phyloP scores from a whole-genome alignment of 2,797 vertebrate species.

The Remorina albescens region DNA sequence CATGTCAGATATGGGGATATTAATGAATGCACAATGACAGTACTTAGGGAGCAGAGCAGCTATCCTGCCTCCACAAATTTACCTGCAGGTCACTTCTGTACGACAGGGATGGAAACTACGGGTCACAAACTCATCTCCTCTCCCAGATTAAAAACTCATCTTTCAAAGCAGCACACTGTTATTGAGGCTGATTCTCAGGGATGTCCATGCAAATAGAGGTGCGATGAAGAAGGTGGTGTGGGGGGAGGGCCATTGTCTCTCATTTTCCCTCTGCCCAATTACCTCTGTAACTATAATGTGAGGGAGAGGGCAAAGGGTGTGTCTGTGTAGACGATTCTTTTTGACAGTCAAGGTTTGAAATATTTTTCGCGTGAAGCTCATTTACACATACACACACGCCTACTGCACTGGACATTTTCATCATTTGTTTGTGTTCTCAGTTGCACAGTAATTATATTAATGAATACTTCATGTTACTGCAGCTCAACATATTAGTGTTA shows the following conservation, averaged over 20 bases:
- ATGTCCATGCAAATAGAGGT: slow-evolving; percentile 92
- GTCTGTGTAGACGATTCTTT: slow-evolving; percentile 52
- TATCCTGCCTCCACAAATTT: slow-evolving; percentile 89
- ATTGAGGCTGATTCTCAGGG: slow-evolving; percentile 87
- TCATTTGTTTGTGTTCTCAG: background rate
- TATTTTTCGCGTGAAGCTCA: slow-evolving; percentile 19
- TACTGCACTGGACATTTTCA: background rate
- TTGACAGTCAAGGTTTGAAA: slow-evolving; percentile 48
- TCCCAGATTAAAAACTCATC: slow-evolving; percentile 97
- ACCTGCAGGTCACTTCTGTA: slow-evolving; percentile 86
- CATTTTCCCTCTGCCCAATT: slow-evolving; percentile 86
- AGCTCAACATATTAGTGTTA: background rate
- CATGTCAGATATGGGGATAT: slow-evolving; percentile 86
- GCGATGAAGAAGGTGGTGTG: slow-evolving; percentile 69
- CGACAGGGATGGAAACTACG: slow-evolving; percentile 77
- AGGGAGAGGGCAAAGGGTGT: slow-evolving; percentile 55
- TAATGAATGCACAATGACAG: slow-evolving; percentile 90
- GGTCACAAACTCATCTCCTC: slow-evolving; percentile 95
- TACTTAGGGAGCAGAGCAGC: slow-evolving; percentile 81
- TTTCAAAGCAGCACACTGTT: slow-evolving; percentile 86
- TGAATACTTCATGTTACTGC: background rate
- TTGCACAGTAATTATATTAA: background rate
- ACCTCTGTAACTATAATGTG: slow-evolving; percentile 80
- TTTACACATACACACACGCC: background rate
- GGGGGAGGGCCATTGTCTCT: background rate